These are phyloP conservation scores for Philonicus albiceps DNA, from an alignment of 2,888 invertebrate species.

Conservation along the genomic window DNA sequence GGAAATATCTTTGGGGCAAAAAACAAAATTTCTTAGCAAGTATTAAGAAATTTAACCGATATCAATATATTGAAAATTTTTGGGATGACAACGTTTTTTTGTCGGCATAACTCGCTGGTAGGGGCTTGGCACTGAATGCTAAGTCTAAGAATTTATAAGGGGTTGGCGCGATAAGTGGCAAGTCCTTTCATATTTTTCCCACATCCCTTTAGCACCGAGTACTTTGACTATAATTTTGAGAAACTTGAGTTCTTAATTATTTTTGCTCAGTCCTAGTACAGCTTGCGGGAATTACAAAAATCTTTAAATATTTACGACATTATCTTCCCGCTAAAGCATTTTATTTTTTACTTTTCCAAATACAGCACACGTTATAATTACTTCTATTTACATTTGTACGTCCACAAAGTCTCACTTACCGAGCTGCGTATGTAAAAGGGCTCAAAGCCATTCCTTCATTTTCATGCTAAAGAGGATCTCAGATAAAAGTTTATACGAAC, in stretches of 20 bases:
- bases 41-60: neutral
- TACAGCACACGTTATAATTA: neutral
- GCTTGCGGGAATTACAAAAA: neutral
- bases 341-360: neutral
- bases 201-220: neutral
- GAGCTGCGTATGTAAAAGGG: neutral
- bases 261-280: neutral
- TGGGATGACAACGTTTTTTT: conserved; percentile 2
- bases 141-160: neutral
- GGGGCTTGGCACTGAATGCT: neutral
- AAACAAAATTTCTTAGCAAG: neutral
- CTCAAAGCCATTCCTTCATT: neutral
- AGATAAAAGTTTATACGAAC: neutral
- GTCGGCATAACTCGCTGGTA: neutral
- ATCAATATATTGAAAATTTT: neutral
- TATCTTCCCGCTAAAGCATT: neutral
- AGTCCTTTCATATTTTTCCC: neutral
- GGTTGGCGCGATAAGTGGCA: neutral
- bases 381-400: neutral
- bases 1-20: neutral
- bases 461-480: neutral
- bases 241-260: neutral
- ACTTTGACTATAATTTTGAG: neutral
- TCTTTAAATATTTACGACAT: neutral
- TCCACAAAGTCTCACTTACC: conserved; percentile 1